These are phyloP conservation scores for Helleia helle DNA, from an alignment of 2,888 invertebrate species.

Conservation along the genomic window DNA sequence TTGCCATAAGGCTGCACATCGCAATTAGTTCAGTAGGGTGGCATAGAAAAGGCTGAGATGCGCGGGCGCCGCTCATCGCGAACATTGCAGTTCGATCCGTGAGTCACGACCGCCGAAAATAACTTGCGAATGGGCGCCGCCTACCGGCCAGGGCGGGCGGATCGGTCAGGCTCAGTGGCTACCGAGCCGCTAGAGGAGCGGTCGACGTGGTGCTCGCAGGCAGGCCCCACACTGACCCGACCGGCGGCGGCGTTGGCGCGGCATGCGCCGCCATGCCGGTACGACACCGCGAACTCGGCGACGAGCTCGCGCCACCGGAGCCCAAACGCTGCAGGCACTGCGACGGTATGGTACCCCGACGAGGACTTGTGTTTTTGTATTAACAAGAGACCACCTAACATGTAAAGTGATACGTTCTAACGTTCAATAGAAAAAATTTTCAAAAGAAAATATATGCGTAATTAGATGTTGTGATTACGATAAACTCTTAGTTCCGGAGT, in stretches of 20 bases:
- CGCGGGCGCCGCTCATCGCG: slow-evolving; percentile 54
- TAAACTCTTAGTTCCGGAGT: neutral
- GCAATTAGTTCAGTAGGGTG: slow-evolving; percentile 29
- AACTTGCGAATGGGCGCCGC: slow-evolving; percentile 66
- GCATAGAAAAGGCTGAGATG: slow-evolving; percentile 48
- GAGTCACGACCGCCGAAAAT: slow-evolving; percentile 68
- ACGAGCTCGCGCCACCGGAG: slow-evolving; percentile 79
- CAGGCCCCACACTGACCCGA: slow-evolving; percentile 44
- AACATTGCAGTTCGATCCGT: slow-evolving; percentile 47
- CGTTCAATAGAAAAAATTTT: too few relatives aligned
- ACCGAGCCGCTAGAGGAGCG: slow-evolving; percentile 65
- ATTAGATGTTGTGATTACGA: too few relatives aligned
- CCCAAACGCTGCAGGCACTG: slow-evolving; percentile 94
- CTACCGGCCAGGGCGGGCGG: slow-evolving; percentile 72
- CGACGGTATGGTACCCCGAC: slow-evolving; percentile 80
- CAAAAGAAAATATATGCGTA: too few relatives aligned
- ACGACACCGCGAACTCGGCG: slow-evolving; percentile 73
- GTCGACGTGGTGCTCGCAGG: slow-evolving; percentile 54
- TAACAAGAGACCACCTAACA: too few relatives aligned
- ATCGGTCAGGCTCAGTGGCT: slow-evolving; percentile 65
- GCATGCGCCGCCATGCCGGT: slow-evolving; percentile 75
- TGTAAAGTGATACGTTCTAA: too few relatives aligned
- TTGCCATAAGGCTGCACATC: neutral
- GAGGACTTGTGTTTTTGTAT: neutral
- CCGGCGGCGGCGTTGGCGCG: slow-evolving; percentile 66